Evolutionary conservation across 1,140 invertebrate species (phyloP).

Genomic region (Geopemphigus sp.): DNA sequence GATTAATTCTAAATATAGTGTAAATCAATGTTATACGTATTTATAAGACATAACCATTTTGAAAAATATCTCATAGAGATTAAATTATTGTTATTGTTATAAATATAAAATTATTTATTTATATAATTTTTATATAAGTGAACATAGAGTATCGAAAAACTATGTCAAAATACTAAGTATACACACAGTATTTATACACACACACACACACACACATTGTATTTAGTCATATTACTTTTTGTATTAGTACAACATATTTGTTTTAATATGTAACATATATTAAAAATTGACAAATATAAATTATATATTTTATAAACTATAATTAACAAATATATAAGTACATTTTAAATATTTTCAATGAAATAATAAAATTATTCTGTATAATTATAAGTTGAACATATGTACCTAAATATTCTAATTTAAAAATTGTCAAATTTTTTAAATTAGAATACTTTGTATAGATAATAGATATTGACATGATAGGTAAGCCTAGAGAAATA

Average conservation of each 20-base stretch:
- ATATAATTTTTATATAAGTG: neutral
- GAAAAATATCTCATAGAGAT: neutral
- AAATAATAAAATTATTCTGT: neutral
- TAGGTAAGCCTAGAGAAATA: neutral
- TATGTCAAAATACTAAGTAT: neutral
- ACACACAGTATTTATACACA: neutral
- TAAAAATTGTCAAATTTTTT: too few relatives aligned
- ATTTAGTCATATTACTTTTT: neutral
- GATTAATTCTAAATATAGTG: neutral
- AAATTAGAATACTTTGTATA: neutral
- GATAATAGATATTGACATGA: neutral
- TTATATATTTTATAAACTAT: too few relatives aligned
- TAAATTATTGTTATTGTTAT: constrained; percentile 5
- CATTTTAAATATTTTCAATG: neutral
- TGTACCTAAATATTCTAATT: too few relatives aligned
- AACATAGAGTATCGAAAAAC: neutral
- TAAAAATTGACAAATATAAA: constrained; percentile 14
- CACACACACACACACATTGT: too few relatives aligned
- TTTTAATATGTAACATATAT: too few relatives aligned
- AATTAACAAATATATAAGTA: neutral
- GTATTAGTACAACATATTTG: neutral
- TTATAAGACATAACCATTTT: neutral
- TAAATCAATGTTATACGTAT: neutral
- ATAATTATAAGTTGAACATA: too few relatives aligned
- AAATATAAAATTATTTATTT: neutral